Percentiles rank a stretch among this genome's conserved stretches.
Conservation (phyloP, 2,888 invertebrate species). For the Caenorhabditis auriculariae region DNA sequence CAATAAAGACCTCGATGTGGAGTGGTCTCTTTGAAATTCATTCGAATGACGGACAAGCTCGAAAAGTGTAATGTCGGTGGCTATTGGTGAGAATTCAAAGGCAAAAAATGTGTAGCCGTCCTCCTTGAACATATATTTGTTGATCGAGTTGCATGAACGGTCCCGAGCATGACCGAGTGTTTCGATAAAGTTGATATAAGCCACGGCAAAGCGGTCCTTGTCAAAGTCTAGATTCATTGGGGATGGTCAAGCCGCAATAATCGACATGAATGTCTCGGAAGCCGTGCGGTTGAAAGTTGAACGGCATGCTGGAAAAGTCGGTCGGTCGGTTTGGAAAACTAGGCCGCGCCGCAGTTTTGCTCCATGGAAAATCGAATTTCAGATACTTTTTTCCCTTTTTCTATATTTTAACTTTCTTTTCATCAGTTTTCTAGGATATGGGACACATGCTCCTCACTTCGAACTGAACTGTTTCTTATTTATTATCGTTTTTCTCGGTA, state of each 20-base stretch:
- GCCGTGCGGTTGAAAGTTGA: neutral
- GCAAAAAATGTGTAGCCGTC: constrained; percentile 6
- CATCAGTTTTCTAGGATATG: too few species aligned
- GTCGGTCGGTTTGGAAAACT: too few species aligned
- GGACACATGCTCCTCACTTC: too few species aligned
- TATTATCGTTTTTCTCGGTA: too few species aligned
- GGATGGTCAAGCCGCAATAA: constrained; percentile 1
- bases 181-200: constrained; percentile 1
- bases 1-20: constrained; percentile 3
- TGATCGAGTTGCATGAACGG: constrained; percentile 1
- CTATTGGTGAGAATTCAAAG: constrained; percentile 4
- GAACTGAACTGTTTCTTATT: too few species aligned
- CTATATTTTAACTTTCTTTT: too few species aligned
- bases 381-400: too few species aligned
- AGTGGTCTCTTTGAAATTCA: neutral
- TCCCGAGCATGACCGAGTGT: neutral
- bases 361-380: too few species aligned
- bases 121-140: neutral
- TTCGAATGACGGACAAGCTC: neutral
- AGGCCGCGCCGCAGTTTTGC: too few species aligned
- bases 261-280: constrained; percentile 1
- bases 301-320: too few species aligned
- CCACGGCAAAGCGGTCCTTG: neutral
- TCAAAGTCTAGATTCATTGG: constrained; percentile 4
- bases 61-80: neutral